These are phyloP conservation scores for Drosophila paracracens DNA, from an alignment of 2,888 invertebrate genomes.

Conservation along the genomic window DNA sequence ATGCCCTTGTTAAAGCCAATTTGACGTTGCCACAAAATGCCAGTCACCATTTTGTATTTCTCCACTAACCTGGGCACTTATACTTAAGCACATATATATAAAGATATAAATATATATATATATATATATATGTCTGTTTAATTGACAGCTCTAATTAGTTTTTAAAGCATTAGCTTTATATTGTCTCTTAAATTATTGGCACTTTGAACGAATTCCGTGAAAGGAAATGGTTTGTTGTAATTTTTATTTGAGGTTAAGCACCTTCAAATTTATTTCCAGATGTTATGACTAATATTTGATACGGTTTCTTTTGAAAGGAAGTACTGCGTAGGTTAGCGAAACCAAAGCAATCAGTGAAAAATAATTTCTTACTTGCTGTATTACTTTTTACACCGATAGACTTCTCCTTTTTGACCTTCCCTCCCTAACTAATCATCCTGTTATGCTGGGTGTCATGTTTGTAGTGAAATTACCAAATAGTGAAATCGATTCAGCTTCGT, in stretches of 20 bases:
- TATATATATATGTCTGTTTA: slow-evolving; percentile 15
- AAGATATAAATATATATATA: not conserved
- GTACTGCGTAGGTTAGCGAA: not conserved
- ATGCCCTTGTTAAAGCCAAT: slow-evolving; percentile 70
- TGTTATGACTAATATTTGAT: not conserved
- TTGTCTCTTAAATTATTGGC: slow-evolving; percentile 3
- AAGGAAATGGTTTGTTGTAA: slow-evolving; percentile 20
- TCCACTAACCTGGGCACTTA: slow-evolving; percentile 14
- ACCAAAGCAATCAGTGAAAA: not conserved
- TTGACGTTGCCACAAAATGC: slow-evolving; percentile 37
- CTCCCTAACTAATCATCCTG: not conserved
- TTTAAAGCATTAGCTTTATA: slow-evolving; percentile 46
- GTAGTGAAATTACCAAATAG: not conserved
- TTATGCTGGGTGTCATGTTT: not conserved
- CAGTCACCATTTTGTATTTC: slow-evolving; percentile 46
- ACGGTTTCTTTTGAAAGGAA: slow-evolving; percentile 1
- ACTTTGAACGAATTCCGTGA: slow-evolving; percentile 12
- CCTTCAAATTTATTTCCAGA: not conserved
- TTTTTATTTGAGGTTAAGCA: slow-evolving; percentile 14
- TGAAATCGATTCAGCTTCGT: not conserved
- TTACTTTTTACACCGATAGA: not conserved
- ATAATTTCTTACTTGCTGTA: not conserved
- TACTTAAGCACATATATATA: not conserved
- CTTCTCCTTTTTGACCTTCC: not conserved
- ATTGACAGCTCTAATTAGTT: slow-evolving; percentile 76